These are phyloP conservation scores for crab-eating macaque (Macaca fascicularis) DNA, from an alignment of 2,113 vertebrate genomes.

Conservation along the genomic window T2T-MFA8v1.1 NC_088395.1:130035501-130036000, in stretches of 20 bases:
- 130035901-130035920: not conserved
- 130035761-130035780: not conserved
- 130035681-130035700: not conserved
- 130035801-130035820: not conserved
- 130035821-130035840: not conserved
- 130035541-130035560: too few relatives aligned
- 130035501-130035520: too few relatives aligned
- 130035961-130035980: not conserved
- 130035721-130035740: not conserved
- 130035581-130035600: too few relatives aligned
- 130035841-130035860: not conserved
- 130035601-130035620: too few relatives aligned
- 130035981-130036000: not conserved
- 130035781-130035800: not conserved
- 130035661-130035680: too few relatives aligned
- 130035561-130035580: too few relatives aligned
- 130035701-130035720: not conserved
- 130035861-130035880: not conserved
- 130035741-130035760: not conserved
- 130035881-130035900: not conserved
- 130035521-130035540: too few relatives aligned
- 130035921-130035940: not conserved
- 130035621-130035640: too few relatives aligned
- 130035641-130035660: too few relatives aligned
- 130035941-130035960: not conserved